A percentile compares a stretch with the other conserved stretches of the same genome.
These are phyloP conservation scores for Gambusia holbrooki DNA, from an alignment of 2,113 vertebrate species.

Conservation along the genomic window DNA sequence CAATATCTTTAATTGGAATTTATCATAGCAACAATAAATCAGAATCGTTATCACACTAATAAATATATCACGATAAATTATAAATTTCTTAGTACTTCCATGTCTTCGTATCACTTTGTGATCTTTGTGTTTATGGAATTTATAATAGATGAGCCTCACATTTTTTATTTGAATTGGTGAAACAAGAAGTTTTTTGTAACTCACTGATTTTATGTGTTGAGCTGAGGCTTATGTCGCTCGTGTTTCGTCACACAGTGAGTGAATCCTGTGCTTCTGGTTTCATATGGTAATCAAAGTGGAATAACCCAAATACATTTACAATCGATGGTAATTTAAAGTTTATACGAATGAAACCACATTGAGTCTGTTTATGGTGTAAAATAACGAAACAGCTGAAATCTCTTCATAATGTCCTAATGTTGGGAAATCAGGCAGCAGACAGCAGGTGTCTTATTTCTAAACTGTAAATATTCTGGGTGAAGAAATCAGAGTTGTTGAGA, in stretches of 20 bases:
- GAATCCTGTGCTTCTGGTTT: background rate
- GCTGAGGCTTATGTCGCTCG: background rate
- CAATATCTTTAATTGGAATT: too few species aligned
- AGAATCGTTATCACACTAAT: too few species aligned
- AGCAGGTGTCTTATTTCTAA: constrained; percentile 13
- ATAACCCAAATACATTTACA: background rate
- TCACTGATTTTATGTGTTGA: background rate
- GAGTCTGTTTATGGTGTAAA: background rate
- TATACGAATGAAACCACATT: background rate
- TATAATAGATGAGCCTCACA: too few species aligned
- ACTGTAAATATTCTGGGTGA: background rate
- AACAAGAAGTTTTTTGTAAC: background rate
- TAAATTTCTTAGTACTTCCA: too few species aligned
- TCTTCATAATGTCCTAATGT: background rate
- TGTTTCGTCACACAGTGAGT: too few species aligned
- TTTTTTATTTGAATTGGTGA: too few species aligned
- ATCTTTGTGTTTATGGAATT: too few species aligned
- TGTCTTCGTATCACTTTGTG: too few species aligned
- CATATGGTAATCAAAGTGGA: background rate
- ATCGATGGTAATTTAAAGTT: background rate
- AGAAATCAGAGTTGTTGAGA: background rate
- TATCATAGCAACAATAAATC: too few species aligned
- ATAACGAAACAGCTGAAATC: background rate
- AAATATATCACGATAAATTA: too few species aligned
- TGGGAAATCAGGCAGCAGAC: constrained; percentile 1